These are phyloP conservation scores for Zaprionus tsacasi DNA, from an alignment of 1,140 invertebrate species.

Conservation along the genomic window DNA sequence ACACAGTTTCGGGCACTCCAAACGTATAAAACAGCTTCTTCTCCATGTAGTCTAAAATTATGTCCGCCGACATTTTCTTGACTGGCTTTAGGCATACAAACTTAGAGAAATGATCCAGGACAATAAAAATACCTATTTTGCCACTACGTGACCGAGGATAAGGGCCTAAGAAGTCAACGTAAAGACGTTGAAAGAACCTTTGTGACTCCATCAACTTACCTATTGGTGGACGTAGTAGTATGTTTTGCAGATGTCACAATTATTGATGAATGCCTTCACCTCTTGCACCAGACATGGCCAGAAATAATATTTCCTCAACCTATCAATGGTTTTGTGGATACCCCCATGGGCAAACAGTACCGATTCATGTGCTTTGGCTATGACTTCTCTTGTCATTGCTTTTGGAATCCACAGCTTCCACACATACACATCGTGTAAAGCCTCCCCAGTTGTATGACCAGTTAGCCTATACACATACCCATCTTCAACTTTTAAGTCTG, in stretches of 20 bases:
- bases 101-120: slow-evolving; percentile 34
- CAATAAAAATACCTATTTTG: slow-evolving; percentile 32
- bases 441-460: too few species aligned
- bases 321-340: background rate
- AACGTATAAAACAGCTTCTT: slow-evolving; percentile 35
- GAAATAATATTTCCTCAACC: slow-evolving; percentile 8
- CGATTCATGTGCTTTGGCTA: slow-evolving; percentile 1
- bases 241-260: slow-evolving; percentile 15
- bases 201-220: slow-evolving; percentile 8
- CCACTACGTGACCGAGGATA: slow-evolving; percentile 35
- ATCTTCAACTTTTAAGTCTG: background rate
- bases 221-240: slow-evolving; percentile 24
- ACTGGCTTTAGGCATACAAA: slow-evolving; percentile 39
- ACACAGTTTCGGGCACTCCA: slow-evolving; percentile 31
- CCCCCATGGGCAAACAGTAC: slow-evolving; percentile 3
- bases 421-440: too few species aligned
- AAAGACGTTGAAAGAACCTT: slow-evolving; percentile 39
- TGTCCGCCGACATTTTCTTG: slow-evolving; percentile 1
- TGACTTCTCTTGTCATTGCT: background rate
- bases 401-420: slow-evolving; percentile 16
- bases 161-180: slow-evolving; percentile 34
- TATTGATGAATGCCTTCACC: slow-evolving; percentile 10
- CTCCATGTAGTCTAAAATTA: slow-evolving; percentile 12
- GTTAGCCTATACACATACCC: background rate
- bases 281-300: slow-evolving; percentile 27